phyloP scores from a whole-genome alignment of 2,113 vertebrate genomes.

The Condylura cristata region DNA sequence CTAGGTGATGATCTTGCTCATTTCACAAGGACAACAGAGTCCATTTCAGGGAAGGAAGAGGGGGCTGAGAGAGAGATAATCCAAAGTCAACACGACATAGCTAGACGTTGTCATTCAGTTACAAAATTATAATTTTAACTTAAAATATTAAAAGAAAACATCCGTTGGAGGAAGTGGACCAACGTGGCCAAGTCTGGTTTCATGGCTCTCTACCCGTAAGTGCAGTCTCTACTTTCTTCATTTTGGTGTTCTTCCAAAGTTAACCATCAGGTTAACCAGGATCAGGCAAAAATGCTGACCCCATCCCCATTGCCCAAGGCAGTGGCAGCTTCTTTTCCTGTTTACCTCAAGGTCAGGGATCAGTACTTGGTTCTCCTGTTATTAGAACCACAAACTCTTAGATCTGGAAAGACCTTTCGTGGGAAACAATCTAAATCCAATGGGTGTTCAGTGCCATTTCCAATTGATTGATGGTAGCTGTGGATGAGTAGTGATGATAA shows the following conservation, averaged over 20 bases:
- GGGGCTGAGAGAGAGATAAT: not conserved
- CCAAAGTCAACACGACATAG: not conserved
- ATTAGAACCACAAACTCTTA: not conserved
- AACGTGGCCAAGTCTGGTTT: not conserved
- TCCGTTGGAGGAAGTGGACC: not conserved
- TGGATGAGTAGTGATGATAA: not conserved
- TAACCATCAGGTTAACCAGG: not conserved
- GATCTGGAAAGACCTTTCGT: not conserved
- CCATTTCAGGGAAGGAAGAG: not conserved
- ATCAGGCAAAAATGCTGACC: not conserved
- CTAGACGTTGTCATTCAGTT: not conserved
- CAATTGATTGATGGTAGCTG: not conserved
- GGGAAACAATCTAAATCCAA: not conserved
- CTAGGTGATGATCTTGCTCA: slow-evolving; percentile 56
- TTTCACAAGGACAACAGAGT: not conserved
- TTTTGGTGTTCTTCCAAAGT: not conserved
- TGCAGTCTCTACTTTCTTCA: not conserved
- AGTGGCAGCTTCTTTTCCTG: not conserved
- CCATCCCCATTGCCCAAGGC: not conserved
- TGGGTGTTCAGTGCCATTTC: not conserved
- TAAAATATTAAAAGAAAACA: slow-evolving; percentile 31
- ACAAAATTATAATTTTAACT: not conserved
- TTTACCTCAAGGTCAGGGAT: not conserved
- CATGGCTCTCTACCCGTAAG: not conserved
- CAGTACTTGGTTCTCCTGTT: not conserved